Evolutionary conservation across 2,797 vertebrate species (phyloP).

Genomic region (Cheirogaleus major): DNA sequence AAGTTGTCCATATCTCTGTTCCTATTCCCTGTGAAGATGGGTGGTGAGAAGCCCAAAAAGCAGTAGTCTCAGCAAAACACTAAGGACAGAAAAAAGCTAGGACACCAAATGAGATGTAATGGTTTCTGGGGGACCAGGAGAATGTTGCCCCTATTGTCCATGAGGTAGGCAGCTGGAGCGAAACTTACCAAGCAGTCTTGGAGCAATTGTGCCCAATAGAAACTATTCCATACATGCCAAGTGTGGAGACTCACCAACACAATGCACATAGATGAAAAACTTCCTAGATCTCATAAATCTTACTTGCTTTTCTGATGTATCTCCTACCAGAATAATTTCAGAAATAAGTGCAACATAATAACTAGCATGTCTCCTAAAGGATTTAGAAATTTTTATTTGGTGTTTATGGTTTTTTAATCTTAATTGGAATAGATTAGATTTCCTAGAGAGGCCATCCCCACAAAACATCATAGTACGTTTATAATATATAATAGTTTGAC

Average conservation of each 20-base stretch:
- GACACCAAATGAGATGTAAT: not conserved
- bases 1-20: not conserved
- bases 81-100: not conserved
- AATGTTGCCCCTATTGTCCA: not conserved
- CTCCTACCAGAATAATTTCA: not conserved
- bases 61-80: not conserved
- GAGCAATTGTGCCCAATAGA: not conserved
- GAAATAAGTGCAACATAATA: not conserved
- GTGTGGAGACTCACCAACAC: not conserved
- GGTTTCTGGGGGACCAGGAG: not conserved
- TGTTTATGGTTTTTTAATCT: not conserved
- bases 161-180: not conserved
- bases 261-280: not conserved
- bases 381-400: conserved; percentile 22
- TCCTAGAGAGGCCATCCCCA: not conserved
- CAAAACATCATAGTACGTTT: not conserved
- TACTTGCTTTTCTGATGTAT: not conserved
- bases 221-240: not conserved
- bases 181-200: not conserved
- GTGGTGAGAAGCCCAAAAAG: not conserved
- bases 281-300: not conserved
- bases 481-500: not conserved
- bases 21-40: not conserved
- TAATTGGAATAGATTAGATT: conserved; percentile 9
- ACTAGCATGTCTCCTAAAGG: not conserved